Evolutionary conservation across 2,113 vertebrate species (phyloP).

Genomic region (Ranitomeya imitator): DNA sequence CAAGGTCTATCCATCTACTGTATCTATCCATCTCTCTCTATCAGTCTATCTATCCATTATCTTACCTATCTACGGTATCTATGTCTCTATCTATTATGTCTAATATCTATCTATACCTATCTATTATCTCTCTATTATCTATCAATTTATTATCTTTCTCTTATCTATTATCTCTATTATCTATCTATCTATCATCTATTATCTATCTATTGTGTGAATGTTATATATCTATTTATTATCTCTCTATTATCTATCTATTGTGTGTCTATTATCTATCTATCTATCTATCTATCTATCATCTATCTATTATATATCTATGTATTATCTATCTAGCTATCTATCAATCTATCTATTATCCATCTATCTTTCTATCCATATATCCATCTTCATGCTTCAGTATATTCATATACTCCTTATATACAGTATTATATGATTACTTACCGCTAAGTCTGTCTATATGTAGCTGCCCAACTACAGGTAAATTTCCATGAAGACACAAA

Average conservation of each 20-base stretch:
- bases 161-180: too few relatives aligned
- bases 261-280: conserved; percentile 7
- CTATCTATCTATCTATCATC: not conserved
- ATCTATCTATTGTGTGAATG: too few relatives aligned
- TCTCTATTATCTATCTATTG: too few relatives aligned
- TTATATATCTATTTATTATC: too few relatives aligned
- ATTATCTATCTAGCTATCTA: not conserved
- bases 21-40: not conserved
- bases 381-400: not conserved
- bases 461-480: too few relatives aligned
- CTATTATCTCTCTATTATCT: not conserved
- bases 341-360: not conserved
- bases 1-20: not conserved
- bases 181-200: conserved; percentile 6
- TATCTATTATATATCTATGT: not conserved
- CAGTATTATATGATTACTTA: too few relatives aligned
- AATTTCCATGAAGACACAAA: too few relatives aligned
- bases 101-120: not conserved
- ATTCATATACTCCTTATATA: not conserved
- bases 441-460: too few relatives aligned
- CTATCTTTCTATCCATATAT: not conserved
- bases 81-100: not conserved
- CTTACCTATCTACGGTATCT: not conserved
- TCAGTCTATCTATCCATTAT: not conserved
- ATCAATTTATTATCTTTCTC: not conserved